Evolutionary conservation across 2,888 invertebrate genomes (phyloP).

Genomic region (Chalcosyrphus nemorum): DNA sequence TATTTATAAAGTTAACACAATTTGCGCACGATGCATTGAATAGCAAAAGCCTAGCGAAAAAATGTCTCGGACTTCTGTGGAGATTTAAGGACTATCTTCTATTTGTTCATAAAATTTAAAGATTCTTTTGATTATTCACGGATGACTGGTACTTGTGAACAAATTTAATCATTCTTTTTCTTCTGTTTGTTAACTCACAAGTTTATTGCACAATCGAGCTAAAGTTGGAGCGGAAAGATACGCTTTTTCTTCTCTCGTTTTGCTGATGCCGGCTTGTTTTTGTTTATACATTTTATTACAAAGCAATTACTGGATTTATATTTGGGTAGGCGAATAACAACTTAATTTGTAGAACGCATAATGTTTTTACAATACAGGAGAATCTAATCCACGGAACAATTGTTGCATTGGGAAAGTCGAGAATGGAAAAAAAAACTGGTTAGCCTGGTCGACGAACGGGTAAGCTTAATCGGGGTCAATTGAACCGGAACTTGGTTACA

Average conservation of each 20-base stretch:
- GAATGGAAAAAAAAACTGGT: conserved; percentile 62
- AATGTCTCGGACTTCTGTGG: not conserved
- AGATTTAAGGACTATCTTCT: not conserved
- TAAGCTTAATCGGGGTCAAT: conserved; percentile 51
- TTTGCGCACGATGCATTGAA: conserved; percentile 37
- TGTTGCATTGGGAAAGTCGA: conserved; percentile 28
- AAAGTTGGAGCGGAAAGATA: not conserved
- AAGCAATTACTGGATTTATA: not conserved
- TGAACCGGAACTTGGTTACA: conserved; percentile 46
- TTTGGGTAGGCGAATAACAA: not conserved
- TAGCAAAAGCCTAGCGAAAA: not conserved
- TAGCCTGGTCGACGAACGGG: conserved; percentile 18
- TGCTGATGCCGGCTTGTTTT: conserved; percentile 19
- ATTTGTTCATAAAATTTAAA: not conserved
- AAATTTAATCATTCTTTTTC: not conserved
- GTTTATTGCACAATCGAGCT: conserved; percentile 28
- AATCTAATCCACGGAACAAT: not conserved
- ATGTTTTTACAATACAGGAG: conserved; percentile 1
- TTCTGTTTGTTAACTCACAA: conserved; percentile 4
- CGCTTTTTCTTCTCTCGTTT: not conserved
- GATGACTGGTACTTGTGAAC: not conserved
- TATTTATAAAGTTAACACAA: conserved; percentile 49
- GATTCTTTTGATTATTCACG: not conserved
- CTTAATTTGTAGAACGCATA: not conserved
- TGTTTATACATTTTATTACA: conserved; percentile 13